phyloP scores from a whole-genome alignment of 2,797 vertebrate genomes.

The Pseudochirops cupreus region DNA sequence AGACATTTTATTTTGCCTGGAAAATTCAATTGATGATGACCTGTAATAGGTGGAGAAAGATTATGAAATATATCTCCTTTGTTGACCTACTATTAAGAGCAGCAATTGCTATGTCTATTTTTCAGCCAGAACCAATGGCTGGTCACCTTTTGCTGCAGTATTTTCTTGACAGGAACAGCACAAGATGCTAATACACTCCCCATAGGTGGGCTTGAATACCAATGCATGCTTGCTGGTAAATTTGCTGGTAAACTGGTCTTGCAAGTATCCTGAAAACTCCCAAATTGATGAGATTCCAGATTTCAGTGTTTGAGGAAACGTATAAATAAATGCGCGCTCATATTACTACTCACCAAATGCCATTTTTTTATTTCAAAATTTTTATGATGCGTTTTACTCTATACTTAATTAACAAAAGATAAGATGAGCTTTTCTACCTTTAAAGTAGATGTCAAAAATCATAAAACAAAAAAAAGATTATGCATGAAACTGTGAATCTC shows the following conservation, averaged over 20 bases:
- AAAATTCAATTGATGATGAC: not conserved
- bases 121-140: not conserved
- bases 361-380: not conserved
- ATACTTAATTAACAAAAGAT: not conserved
- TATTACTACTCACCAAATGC: not conserved
- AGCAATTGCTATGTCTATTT: not conserved
- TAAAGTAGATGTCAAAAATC: not conserved
- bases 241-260: not conserved
- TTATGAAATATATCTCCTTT: not conserved
- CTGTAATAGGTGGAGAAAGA: not conserved
- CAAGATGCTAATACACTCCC: not conserved
- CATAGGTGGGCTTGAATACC: not conserved
- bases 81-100: not conserved
- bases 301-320: not conserved
- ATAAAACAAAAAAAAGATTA: not conserved
- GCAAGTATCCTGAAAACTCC: not conserved
- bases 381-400: not conserved
- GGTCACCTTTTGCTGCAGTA: not conserved
- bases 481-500: not conserved
- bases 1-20: not conserved
- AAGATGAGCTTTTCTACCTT: not conserved
- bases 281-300: not conserved
- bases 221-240: not conserved
- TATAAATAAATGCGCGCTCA: not conserved
- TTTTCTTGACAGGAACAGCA: not conserved